phyloP scores from a whole-genome alignment of 2,888 invertebrate genomes.

The Crocallis elinguaria region DNA sequence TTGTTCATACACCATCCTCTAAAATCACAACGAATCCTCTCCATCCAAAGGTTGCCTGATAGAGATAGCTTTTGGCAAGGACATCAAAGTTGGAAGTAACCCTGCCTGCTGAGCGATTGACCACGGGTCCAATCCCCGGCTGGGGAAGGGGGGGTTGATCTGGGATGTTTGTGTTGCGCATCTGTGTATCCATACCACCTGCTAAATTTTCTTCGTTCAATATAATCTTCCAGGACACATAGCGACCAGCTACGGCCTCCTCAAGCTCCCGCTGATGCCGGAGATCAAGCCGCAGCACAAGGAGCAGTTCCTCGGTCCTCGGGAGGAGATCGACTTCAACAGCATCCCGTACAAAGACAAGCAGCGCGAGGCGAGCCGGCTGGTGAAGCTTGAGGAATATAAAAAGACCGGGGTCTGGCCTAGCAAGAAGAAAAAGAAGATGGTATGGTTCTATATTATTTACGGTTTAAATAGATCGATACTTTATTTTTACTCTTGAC shows the following conservation, averaged over 20 bases:
- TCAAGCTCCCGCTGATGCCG: constrained; percentile 97
- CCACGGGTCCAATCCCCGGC: too few relatives aligned
- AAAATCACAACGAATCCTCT: too few relatives aligned
- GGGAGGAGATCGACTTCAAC: constrained; percentile 88
- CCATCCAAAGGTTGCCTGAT: too few relatives aligned
- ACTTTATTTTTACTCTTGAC: too few relatives aligned
- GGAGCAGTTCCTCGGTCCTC: constrained; percentile 76
- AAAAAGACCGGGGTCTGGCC: constrained; percentile 92
- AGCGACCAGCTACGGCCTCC: constrained; percentile 94
- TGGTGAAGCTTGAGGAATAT: constrained; percentile 88
- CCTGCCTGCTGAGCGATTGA: too few relatives aligned
- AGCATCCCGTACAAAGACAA: constrained; percentile 91
- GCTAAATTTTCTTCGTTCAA: not conserved
- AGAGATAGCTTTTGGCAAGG: too few relatives aligned
- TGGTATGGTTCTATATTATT: constrained; percentile 49
- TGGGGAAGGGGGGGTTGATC: too few relatives aligned
- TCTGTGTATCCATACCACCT: too few relatives aligned
- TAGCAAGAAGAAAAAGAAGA: constrained; percentile 84
- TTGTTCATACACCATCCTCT: too few relatives aligned
- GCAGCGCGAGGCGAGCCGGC: constrained; percentile 89
- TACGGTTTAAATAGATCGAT: not conserved
- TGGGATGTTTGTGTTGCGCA: too few relatives aligned
- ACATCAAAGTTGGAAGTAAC: too few relatives aligned
- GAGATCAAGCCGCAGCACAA: constrained; percentile 90
- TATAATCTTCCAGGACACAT: constrained; percentile 74